Base-by-base conservation (phyloP, 1,140 invertebrate genomes). In the Monomorium pharaonis region DNA sequence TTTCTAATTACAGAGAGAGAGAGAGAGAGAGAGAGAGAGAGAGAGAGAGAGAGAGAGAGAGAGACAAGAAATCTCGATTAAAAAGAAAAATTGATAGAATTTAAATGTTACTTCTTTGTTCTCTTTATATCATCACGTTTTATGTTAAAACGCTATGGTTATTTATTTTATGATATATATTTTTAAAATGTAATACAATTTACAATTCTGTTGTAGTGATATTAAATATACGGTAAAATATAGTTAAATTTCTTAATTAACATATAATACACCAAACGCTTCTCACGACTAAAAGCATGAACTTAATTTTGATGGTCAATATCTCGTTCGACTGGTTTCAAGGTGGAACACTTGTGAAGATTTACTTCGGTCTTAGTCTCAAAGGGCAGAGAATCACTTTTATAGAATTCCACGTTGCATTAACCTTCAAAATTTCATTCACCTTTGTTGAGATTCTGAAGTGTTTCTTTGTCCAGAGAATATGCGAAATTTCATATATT, bases 331-430 rank as follows among this genome's bases (percentile, higher is more conserved):
- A 69, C 12, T 56, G 9, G 10, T 58, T 24, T 72, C 78, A 83
- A 83, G 18, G 51, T 58, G 51, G 37, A 72, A 58, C 51, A 81
- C 24, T 56, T 1, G 18, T 3, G 7, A 80, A 42, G 18, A 77
- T 21, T 6, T 24, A 54, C 14, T 21, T 21, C 14, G 7, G 24
- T 1, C 4, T 51, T 21, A 1, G 21, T 4, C n/a, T 10, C 44
- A 72, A 83, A 83, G 24, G 51, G 16, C 24, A 3, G n/a, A n/a
- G n/a, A n/a, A n/a, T n/a, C n/a, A 81, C 7, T 37, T 37, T 51
- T 12, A 42, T 16, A 2, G 5, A 16, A 81, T 70, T 70, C 3
- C 0, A 21, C 24, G 24, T 6, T 3, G 2, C 14, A 37, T 37
- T 2, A 6, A 7, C 37, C 4, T 37, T 37, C 4, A 7, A 37